Conservation (phyloP, 2,113 vertebrate species). For the Istiophorus platypterus region DNA sequence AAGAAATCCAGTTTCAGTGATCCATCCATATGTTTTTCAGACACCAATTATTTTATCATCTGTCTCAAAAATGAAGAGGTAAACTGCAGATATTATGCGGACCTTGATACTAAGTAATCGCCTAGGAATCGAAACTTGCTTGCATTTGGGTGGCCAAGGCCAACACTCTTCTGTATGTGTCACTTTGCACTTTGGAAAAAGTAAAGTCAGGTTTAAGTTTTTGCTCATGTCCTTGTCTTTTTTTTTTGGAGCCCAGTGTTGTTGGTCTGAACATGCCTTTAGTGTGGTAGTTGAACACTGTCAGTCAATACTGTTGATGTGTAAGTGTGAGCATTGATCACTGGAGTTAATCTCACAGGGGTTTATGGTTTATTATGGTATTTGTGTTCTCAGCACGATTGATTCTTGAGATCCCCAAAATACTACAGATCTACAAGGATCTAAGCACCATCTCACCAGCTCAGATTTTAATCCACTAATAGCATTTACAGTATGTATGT, state of each 20-base stretch:
- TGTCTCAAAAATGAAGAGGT: neutral
- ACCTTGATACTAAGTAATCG: neutral
- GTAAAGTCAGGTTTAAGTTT: neutral
- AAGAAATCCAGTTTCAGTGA: neutral
- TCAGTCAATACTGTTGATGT: neutral
- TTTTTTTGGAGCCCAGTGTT: neutral
- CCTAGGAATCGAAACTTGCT: neutral
- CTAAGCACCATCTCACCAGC: neutral
- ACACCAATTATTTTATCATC: neutral
- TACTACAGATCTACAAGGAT: neutral
- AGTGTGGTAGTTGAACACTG: neutral
- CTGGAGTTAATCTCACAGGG: neutral
- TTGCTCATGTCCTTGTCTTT: neutral
- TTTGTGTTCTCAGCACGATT: neutral
- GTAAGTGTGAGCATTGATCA: conserved; percentile 3
- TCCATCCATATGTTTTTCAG: neutral
- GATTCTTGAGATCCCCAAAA: neutral
- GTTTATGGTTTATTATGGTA: neutral
- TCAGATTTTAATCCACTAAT: neutral
- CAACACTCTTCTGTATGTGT: neutral
- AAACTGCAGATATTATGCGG: neutral
- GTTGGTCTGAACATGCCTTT: neutral
- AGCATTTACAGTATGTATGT: neutral
- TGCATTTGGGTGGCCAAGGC: neutral
- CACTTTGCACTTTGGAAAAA: neutral